Evolutionary conservation across 2,888 invertebrate genomes (phyloP), one percentile per base, ranked within the genome.

Genomic region (Pachliopta kotzebuea): DNA sequence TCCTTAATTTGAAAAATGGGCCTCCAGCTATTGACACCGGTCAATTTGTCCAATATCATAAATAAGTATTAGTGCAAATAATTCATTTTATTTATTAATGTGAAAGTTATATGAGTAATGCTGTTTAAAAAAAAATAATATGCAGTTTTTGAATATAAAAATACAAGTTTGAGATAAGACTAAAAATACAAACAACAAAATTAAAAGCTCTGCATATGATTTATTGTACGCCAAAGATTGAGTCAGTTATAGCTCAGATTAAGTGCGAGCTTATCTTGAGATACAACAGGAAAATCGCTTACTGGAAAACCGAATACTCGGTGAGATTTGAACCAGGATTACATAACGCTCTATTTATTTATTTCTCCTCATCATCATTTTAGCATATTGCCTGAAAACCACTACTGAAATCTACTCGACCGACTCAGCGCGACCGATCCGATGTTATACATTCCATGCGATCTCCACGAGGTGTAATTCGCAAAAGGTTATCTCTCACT

Each of bases 181-280:
- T 55, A 11, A n/a, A 29, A 18, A 23, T 18, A 26, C 11, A 45
- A 63, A 23, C 45, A 45, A n/a, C 45, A 45, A 4, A 45, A 7
- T 45, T 24, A 37, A 55, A 63, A 59, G 59, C 49, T 29, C 24
- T 18, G 20, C 31, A 26, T 20, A 29, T 59, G 58, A 63, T 58
- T 58, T 63, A 63, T 63, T 45, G 11, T 23, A 29, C 54, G 42
- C 54, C 45, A 42, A 9, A 24, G 49, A 45, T 45, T 23, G 20
- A 23, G 3, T 56, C 24, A 9, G 17, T 56, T 59, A 60, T 50
- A 37, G 60, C 14, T 24, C 49, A 42, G 52, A 56, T 56, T 17
- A 55, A 53, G 29, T 50, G 37, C 50, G 31, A 24, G 23, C n/a
- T 60, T 42, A 64, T 56, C 50, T 64, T n/a, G 49, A 21, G 50